phyloP scores from a whole-genome alignment of 1,140 invertebrate genomes.

The Tetramorium parvispinum region DNA sequence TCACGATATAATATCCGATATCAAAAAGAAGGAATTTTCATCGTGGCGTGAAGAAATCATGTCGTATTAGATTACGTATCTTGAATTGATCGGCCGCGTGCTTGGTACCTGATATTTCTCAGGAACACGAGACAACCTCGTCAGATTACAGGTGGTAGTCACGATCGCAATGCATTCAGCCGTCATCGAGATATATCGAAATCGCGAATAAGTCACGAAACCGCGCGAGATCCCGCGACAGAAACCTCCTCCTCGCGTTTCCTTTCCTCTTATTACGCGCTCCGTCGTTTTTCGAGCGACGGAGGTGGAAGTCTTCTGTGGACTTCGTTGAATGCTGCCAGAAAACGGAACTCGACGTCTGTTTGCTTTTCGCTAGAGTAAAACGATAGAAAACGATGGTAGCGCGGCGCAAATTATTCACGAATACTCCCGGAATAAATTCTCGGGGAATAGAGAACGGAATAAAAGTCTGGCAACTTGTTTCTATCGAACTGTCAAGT shows the following conservation, averaged over 20 bases:
- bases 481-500: conserved; percentile 38
- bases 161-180: conserved; percentile 45
- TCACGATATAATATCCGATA: not conserved
- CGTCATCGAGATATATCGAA: conserved; percentile 42
- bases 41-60: conserved; percentile 26
- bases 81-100: conserved; percentile 53
- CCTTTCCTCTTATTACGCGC: conserved; percentile 8
- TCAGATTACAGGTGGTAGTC: conserved; percentile 51
- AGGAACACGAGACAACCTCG: conserved; percentile 48
- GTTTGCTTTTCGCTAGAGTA: not conserved
- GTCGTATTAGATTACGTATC: conserved; percentile 48
- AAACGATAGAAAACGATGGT: conserved; percentile 9
- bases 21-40: conserved; percentile 16
- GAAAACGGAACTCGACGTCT: conserved; percentile 14
- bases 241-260: not conserved
- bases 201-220: conserved; percentile 42
- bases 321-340: not conserved
- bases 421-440: conserved; percentile 36
- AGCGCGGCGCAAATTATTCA: conserved; percentile 20
- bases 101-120: conserved; percentile 44
- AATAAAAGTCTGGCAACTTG: conserved; percentile 12
- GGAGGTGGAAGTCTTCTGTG: not conserved
- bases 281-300: conserved; percentile 17
- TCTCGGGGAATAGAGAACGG: not conserved
- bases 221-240: conserved; percentile 12